Evolutionary conservation across 2,797 vertebrate genomes (phyloP).

Genomic region (Chiroxiphia lanceolata): DNA sequence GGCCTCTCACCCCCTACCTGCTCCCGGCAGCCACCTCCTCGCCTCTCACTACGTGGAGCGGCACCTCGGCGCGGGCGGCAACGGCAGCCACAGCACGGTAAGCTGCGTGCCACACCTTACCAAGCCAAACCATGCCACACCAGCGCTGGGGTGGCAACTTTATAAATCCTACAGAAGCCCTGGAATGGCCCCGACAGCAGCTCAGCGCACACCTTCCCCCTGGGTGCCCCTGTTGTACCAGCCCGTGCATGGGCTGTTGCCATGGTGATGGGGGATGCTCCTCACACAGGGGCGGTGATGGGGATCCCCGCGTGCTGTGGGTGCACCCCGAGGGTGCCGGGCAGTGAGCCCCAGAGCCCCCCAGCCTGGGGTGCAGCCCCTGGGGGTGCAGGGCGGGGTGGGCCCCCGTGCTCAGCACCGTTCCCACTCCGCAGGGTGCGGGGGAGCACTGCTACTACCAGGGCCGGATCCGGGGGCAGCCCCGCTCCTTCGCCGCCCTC

Average conservation of each 20-base stretch:
- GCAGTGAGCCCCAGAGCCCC: neutral
- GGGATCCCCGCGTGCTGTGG: neutral
- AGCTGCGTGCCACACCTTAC: neutral
- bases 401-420: neutral
- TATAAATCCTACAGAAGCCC: neutral
- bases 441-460: conserved; percentile 97
- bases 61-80: conserved; percentile 76
- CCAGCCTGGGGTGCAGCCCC: rapidly evolving
- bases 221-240: neutral
- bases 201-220: neutral
- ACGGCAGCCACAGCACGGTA: conserved; percentile 69
- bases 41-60: conserved; percentile 91
- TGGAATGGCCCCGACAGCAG: too few relatives aligned
- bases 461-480: conserved; percentile 82
- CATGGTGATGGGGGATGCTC: neutral
- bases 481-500: conserved; percentile 85
- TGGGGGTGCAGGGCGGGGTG: neutral
- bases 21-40: conserved; percentile 85
- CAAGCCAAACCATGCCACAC: rapidly evolving
- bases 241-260: neutral
- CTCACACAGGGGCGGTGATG: rapidly evolving
- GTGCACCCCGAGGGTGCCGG: neutral
- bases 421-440: conserved; percentile 68
- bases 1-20: neutral
- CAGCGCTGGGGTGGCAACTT: neutral